A percentile compares a stretch with the other conserved stretches of the same genome.
Conservation (phyloP, 2,888 invertebrate species). For the Elmis aenea region DNA sequence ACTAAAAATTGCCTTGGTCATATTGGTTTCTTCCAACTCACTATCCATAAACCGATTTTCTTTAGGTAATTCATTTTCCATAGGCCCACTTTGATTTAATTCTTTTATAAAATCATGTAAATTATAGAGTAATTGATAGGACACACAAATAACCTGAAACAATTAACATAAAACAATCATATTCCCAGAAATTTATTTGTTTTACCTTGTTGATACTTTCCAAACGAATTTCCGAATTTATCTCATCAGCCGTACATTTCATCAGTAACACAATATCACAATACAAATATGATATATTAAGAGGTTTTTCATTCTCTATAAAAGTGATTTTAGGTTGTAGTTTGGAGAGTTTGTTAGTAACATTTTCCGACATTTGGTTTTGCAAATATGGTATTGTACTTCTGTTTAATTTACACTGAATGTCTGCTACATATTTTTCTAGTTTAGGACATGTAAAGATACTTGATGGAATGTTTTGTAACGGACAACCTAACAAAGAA, state of each 20-base stretch:
- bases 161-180: too few relatives aligned
- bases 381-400: constrained; percentile 13
- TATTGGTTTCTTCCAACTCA: constrained; percentile 5
- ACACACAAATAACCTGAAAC: constrained; percentile 29
- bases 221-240: constrained; percentile 20
- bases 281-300: constrained; percentile 25
- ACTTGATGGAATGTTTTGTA: constrained; percentile 11
- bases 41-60: too few relatives aligned
- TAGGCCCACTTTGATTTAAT: constrained; percentile 26
- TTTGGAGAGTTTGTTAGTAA: constrained; percentile 4
- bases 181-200: too few relatives aligned
- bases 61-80: too few relatives aligned
- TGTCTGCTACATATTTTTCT: constrained; percentile 16
- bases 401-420: constrained; percentile 6
- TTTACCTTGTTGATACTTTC: constrained; percentile 28
- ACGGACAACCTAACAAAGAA: constrained; percentile 23
- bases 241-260: constrained; percentile 19
- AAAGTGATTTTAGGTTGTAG: constrained; percentile 11
- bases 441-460: constrained; percentile 17
- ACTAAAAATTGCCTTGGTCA: constrained; percentile 9
- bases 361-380: constrained; percentile 12
- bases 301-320: constrained; percentile 18
- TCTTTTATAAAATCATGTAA: constrained; percentile 29
- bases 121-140: constrained; percentile 27
- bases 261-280: constrained; percentile 27